Base-by-base conservation (phyloP, 2,888 invertebrate species). In the Mythimna lalbum region DNA sequence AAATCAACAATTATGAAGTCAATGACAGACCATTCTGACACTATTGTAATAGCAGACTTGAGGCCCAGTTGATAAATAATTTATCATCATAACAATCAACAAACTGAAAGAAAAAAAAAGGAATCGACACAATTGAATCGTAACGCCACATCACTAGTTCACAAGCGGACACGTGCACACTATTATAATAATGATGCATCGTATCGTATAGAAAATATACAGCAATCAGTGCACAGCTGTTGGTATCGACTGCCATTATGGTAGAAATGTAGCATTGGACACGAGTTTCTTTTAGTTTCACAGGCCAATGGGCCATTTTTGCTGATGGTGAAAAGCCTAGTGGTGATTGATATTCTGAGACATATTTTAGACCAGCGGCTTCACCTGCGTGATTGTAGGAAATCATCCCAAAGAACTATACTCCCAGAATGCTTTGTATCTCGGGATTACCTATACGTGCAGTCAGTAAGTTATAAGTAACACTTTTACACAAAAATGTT, bases 101-200 rank as follows among this genome's bases (percentile, higher is more conserved):
- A n/a, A 39, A 33, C 1, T 6, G 17, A 1, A 14, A 9, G 17
- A 33, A 19, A 59, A 55, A 47, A 59, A 33, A 39, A 2, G 21
- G 81, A 68, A 85, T 82, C 78, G 73, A 71, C 59, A 60, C 69
- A 67, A 67, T 83, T 69, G 78, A 56, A 68, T 65, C 17, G 56
- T 50, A 33, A 60, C 62, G 27, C n/a, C 59, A 57, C 79, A 78
- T 69, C 81, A 81, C 78, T 78, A 71, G 52, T 27, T 36, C 14
- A 67, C 73, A 73, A 80, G 33, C 67, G 74, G 85, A 83, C 92
- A 91, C 93, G 93, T 92, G 92, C 87, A 78, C 87, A 85, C 89
- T 84, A 92, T 94, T 93, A 93, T 89, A 67, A 83, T 93, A 94
- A 94, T 93, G 90, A 90, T 87, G 89, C 64, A 39, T 79, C 67